Evolutionary conservation across 2,113 vertebrate species (phyloP), one percentile per base, ranked within the genome.

Genomic region (Ceyx margarethae): DNA sequence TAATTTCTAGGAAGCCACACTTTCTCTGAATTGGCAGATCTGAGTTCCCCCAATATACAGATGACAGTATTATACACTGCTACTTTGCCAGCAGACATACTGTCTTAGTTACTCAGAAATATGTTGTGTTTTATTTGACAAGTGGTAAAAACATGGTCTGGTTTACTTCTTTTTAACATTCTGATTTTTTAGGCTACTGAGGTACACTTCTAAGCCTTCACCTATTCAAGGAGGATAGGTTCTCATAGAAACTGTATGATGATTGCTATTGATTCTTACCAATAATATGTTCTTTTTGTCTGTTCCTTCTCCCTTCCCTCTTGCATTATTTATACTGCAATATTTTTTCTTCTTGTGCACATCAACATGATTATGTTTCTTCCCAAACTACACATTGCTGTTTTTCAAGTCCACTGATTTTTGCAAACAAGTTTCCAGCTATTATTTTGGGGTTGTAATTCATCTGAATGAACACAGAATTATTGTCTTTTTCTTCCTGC

Each of bases 391-490:
- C 22, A 13, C 40, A 29, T 61, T 53, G 22, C 60, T 77, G 28
- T 4, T 96, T 93, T 92, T 64, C 75, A 92, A 88, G 75, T 48
- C 76, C 72, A 21, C 42, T 61, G 84, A 29, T 91, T 95, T 94
- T 74, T 66, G 54, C 80, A 60, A 87, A 56, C 62, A 88, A 77
- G 35, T 85, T 90, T 89, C 53, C 51, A 89, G 69, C 56, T 86
- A 78, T 81, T 88, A 77, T 94, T 84, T 74, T 69, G 64, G 29
- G n/a, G 33, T 76, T 82, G 46, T 74, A 76, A 84, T 90, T 65
- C 66, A 84, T 40, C 57, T 29, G 18, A 95, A 87, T 81, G 28
- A 74, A 87, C 3, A 0, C 4, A 69, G 29, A 77, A 40, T 76
- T 66, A 68, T 81, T 91, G 46, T 57, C 13, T 91, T 95, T 93